Base-by-base conservation (phyloP, 2,888 invertebrate genomes). In the Andrena chrysosceles region DNA sequence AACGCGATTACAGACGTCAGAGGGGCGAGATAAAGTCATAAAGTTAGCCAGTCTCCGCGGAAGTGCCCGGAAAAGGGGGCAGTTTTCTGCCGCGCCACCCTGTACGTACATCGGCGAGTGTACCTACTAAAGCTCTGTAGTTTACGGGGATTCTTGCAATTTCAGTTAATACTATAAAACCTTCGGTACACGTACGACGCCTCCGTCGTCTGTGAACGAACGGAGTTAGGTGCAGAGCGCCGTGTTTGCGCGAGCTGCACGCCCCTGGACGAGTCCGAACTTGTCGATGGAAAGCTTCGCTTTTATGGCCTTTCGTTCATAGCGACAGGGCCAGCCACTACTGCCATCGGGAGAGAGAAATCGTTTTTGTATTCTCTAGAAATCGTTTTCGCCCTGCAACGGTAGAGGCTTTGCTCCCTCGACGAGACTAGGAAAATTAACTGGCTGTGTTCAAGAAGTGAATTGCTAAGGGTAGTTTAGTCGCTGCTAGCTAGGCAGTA, bases 121-220 rank as follows among this genome's bases (percentile, higher is more conserved):
- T 35, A 74, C 26, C 85, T 84, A 87, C 84, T 88, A 90, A 89
- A 90, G 86, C 89, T 81, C 84, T 86, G 84, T 86, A 89, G 90
- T 93, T 92, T 92, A 91, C 89, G 89, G 79, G 66, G 77, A 85
- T 83, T 89, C 90, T 91, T 91, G 92, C 93, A 92, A 93, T 93
- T 93, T 92, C 92, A 91, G 91, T 93, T 93, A 92, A 92, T 91
- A 92, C 92, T 91, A 92, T 92, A 92, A 93, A 93, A 93, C 91
- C 90, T 89, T 88, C 74, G 87, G 87, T 79, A 89, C 83, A 81
- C 86, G 87, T 86, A 88, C 83, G 85, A 77, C 87, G 84, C 81
- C 80, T 77, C 76, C 77, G 69, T 81, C 67, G 80, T 80, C 77
- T 26, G 26, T n/a, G 56, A 56, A 70, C 66, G 5, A 72, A 67